Evolutionary conservation across 2,113 vertebrate species (phyloP), one percentile per base, ranked within the genome.

Genomic region (Ifrita kowaldi): DNA sequence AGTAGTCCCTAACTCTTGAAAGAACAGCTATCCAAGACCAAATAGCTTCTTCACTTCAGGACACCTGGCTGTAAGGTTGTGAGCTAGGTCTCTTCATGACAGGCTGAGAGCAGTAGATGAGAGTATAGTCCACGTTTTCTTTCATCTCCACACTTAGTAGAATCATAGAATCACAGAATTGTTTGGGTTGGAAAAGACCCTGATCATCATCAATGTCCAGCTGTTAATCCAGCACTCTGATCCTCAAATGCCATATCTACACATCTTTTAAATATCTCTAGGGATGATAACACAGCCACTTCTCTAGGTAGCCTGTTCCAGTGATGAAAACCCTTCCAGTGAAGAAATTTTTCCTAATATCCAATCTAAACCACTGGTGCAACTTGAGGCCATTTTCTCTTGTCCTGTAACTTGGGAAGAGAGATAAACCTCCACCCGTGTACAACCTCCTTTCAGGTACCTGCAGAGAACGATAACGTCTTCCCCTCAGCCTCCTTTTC

Each of bases 361-460:
- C 16, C 47, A n/a, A n/a, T 75, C 69, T 30, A 67, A 67, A 82
- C 30, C 30, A 24, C 16, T 41, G n/a, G 35, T 60, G 13, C 19
- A 67, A 46, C 6, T 12, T 46, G 53, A 41, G 28, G 39, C 28
- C 28, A 13, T 39, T 74, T 67, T 73, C 16, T 53, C 33, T 52
- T n/a, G 24, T 35, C 11, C 13, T 74, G 23, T 59, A 52, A 75
- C 46, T 26, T 68, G 26, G 28, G 46, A 82, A 56, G n/a, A 53
- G 46, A 39, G 11, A 47, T 30, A 14, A 89, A 62, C 20, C 18
- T 11, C 15, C 32, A 49, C 11, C 23, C 0, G 0, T 26, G 7
- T 53, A 75, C 28, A 75, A 60, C 4, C 46, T 68, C 47, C 28
- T 83, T 68, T 53, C 20, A 53, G 23, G 11, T 13, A 55, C 30